These are phyloP conservation scores for Agelaius tricolor DNA, from an alignment of 2,113 vertebrate species.

Conservation along the genomic window DNA sequence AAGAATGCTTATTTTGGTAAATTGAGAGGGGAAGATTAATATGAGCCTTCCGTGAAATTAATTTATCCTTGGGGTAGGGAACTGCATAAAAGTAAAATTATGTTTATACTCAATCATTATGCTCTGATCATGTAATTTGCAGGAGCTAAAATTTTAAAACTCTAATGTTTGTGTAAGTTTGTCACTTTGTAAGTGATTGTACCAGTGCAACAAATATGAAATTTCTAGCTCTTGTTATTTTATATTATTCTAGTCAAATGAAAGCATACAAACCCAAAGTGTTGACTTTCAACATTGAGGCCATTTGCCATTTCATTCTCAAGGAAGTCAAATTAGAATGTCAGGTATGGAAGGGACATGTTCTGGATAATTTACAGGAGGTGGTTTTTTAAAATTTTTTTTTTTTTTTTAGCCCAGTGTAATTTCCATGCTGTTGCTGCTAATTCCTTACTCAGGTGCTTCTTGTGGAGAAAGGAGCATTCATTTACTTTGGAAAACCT, in stretches of 20 bases:
- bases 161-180: background rate
- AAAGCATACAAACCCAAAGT: background rate
- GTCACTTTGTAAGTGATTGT: background rate
- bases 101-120: background rate
- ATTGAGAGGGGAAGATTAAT: background rate
- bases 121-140: background rate
- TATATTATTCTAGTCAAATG: background rate
- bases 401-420: background rate
- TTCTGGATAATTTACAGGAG: background rate
- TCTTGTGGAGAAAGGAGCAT: background rate
- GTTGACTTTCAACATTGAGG: background rate
- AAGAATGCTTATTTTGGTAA: background rate
- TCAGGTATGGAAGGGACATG: accelerated
- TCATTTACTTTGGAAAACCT: background rate
- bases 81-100: background rate
- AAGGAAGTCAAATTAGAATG: background rate
- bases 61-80: background rate
- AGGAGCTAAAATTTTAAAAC: background rate
- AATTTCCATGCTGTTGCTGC: background rate
- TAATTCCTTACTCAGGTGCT: background rate
- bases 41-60: background rate
- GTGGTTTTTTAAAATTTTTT: background rate
- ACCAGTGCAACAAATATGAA: background rate
- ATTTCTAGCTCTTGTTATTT: background rate
- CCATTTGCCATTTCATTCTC: background rate